Base-by-base conservation (phyloP, 1,140 invertebrate genomes). In the Drosophila nigromelanica region DNA sequence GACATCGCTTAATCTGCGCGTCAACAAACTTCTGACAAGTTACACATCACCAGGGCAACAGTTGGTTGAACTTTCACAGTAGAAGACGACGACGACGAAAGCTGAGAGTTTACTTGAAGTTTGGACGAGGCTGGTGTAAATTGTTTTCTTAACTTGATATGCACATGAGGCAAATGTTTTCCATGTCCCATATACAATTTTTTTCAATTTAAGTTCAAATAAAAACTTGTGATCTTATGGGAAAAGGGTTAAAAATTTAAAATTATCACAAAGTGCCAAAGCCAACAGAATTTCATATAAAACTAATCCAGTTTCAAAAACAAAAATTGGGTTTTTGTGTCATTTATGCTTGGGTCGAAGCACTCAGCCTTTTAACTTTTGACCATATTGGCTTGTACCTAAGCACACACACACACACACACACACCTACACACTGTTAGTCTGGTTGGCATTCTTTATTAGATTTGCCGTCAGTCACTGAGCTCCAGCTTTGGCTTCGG, bases 11-110 rank as follows among this genome's bases (percentile, higher is more conserved):
- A 85, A 85, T 85, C 80, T 86, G 80, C 74, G 73, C 78, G 81
- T 87, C 82, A 86, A 70, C 83, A 73, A 86, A 82, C 71, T 86
- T 87, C 63, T 87, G 82, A 86, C 75, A 86, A 86, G 82, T 87
- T 82, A 86, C 82, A 78, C 55, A 87, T 73, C 78, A 87, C 73
- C 56, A 64, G 48, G 82, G 78, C 82, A 86, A 87, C 82, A 86
- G 82, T 86, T 87, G 83, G 82, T 86, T 87, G 55, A 63, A 67
- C 70, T 76, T 76, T 5, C 47, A 47, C 7, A 6, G 27, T 6
- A 27, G 27, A 27, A 27, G 47, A 30, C 15, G 45, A 51, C 21
- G 63, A 55, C 39, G 45, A 59, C 47, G 40, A 24, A 24, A 10
- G 12, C n/a, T 12, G 12, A 11, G 24, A 35, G 6, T 45, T 33